These are phyloP conservation scores for Cantharis flavilabris DNA, from an alignment of 2,888 invertebrate genomes.

Conservation along the genomic window DNA sequence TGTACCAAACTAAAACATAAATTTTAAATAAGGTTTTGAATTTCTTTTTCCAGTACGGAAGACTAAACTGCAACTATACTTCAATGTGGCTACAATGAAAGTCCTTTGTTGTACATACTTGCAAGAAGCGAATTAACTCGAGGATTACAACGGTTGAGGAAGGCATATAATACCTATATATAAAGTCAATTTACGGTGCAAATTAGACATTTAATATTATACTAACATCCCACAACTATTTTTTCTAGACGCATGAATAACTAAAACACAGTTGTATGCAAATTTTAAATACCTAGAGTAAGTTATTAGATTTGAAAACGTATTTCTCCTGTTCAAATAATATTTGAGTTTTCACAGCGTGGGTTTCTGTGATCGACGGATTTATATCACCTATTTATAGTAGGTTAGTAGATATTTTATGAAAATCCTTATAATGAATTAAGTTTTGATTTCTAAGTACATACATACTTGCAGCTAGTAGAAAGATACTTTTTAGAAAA, in stretches of 20 bases:
- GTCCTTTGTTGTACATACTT: neutral
- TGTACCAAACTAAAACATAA: too few species aligned
- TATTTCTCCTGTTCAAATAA: neutral
- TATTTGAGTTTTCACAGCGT: neutral
- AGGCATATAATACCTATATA: neutral
- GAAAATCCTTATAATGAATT: neutral
- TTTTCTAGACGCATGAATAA: neutral
- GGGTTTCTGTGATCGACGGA: neutral
- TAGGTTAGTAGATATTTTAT: neutral
- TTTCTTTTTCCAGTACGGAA: neutral
- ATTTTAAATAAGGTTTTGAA: neutral
- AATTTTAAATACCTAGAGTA: neutral
- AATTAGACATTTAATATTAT: neutral
- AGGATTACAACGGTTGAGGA: neutral
- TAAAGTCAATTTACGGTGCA: neutral
- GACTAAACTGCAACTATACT: neutral
- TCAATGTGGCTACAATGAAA: neutral
- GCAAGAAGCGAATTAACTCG: neutral
- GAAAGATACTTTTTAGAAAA: conserved; percentile 22
- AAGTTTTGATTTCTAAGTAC: neutral
- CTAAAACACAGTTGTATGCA: neutral
- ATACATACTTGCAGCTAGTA: neutral
- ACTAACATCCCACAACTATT: neutral
- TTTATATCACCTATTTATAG: neutral
- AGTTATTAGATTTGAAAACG: neutral